These are phyloP conservation scores for Protobothrops flavoviridis DNA, from an alignment of 2,113 vertebrate genomes.

Conservation along the genomic window DNA sequence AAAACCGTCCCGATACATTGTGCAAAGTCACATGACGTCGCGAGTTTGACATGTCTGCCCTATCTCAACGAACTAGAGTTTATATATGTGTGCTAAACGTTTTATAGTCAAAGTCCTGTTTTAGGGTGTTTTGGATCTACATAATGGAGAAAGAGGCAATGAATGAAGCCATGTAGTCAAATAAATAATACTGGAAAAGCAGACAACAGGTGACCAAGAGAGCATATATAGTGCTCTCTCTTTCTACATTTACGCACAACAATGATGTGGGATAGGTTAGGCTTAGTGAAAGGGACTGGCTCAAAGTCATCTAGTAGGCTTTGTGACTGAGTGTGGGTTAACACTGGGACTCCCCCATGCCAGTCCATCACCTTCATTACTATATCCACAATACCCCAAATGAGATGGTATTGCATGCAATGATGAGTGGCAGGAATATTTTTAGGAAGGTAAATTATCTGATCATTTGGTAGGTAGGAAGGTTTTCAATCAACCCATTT, in stretches of 20 bases:
- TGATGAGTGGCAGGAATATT: not conserved
- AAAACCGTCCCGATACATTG: too few relatives aligned
- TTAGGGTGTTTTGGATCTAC: not conserved
- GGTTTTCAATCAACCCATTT: not conserved
- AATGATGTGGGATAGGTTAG: too few relatives aligned
- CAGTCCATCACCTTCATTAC: not conserved
- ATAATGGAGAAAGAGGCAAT: not conserved
- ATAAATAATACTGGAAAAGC: not conserved
- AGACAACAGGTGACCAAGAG: not conserved
- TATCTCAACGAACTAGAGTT: not conserved
- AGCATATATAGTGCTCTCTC: too few relatives aligned
- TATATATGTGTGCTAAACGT: not conserved
- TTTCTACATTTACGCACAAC: too few relatives aligned
- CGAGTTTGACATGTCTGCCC: not conserved
- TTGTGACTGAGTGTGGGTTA: not conserved
- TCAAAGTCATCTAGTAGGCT: not conserved
- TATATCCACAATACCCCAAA: not conserved
- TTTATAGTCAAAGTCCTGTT: not conserved
- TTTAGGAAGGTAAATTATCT: not conserved
- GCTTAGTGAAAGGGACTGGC: not conserved
- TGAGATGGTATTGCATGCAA: not conserved
- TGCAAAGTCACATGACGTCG: too few relatives aligned
- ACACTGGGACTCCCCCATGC: not conserved
- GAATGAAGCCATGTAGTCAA: not conserved
- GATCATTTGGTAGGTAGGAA: not conserved